Base-by-base conservation (phyloP, 2,888 invertebrate genomes). In the Peribatodes rhomboidaria region DNA sequence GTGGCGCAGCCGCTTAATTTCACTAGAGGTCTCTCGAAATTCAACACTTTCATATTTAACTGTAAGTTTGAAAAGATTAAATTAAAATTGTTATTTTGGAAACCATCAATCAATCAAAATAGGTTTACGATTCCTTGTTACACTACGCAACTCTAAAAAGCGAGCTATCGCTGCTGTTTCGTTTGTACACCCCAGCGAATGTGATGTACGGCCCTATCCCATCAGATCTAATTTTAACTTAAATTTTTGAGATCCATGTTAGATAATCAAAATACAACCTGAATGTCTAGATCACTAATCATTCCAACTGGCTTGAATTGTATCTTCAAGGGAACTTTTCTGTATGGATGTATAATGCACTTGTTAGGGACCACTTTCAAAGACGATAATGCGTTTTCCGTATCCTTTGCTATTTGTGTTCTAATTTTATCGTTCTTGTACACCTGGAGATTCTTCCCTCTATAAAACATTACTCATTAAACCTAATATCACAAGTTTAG, bases 281-380 rank as follows among this genome's bases (percentile, higher is more conserved):
- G 92, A 57, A 90, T 86, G 65, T 88, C 82, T 1, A 93, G 82
- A 8, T 80, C 79, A 63, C 83, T 91, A 57, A 93, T 92, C 81
- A 90, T 79, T 9, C 90, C 92, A 18, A 90, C 77, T 2, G 93
- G 93, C 66, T 91, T 92, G 58, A 92, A 92, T 55, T 88, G 88
- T 79, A 93, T 90, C 73, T 88, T 92, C 61, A 93, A 61, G 1
- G 90, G 85, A 9, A 86, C 82, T 75, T 90, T 92, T 63, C 80
- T 85, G 58, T 88, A 81, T 0, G 93, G 88, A 14, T 77, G 77
- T 70, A 93, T 91, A 1, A 39, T 77, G 59, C 85, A 88, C 63
- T 83, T 88, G 41, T 80, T 86, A 0, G 93, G 93, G 9, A 89
- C 70, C 1, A 92, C 89, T 77, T 87, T 92, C 11, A 93, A 69